phyloP scores from a whole-genome alignment of 2,888 invertebrate species.

The Melitaea athalia region DNA sequence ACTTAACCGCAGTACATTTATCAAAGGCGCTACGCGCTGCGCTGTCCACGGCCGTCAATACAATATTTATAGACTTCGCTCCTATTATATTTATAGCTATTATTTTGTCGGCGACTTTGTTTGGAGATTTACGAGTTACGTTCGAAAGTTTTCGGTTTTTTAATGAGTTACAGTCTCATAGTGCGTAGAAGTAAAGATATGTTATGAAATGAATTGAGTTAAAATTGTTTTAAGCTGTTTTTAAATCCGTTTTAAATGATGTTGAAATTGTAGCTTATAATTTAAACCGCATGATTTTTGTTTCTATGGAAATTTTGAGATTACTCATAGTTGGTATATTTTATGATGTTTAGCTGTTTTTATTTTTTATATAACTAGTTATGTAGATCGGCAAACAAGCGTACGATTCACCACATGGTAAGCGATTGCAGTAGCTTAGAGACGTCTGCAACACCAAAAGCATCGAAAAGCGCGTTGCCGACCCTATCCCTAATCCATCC shows the following conservation, averaged over 20 bases:
- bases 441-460: too few relatives aligned
- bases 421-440: too few relatives aligned
- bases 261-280: background rate
- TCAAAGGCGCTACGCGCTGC: conserved; percentile 18
- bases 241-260: background rate
- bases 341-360: too few relatives aligned
- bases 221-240: background rate
- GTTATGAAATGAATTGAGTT: conserved; percentile 30
- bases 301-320: too few relatives aligned
- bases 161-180: conserved; percentile 20
- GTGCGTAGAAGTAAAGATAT: conserved; percentile 10
- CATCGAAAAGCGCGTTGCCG: too few relatives aligned
- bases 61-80: conserved; percentile 25
- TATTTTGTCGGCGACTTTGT: conserved; percentile 23
- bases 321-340: too few relatives aligned
- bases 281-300: too few relatives aligned
- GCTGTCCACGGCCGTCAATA: conserved; percentile 19
- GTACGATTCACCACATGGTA: too few relatives aligned
- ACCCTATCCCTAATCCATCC: too few relatives aligned
- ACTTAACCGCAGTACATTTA: background rate
- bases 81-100: conserved; percentile 11
- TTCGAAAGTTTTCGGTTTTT: conserved; percentile 24
- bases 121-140: conserved; percentile 19
- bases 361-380: too few relatives aligned
- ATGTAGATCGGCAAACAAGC: too few relatives aligned